These are phyloP conservation scores for Helarctos malayanus DNA, from an alignment of 2,797 vertebrate genomes.

Conservation along the genomic window DNA sequence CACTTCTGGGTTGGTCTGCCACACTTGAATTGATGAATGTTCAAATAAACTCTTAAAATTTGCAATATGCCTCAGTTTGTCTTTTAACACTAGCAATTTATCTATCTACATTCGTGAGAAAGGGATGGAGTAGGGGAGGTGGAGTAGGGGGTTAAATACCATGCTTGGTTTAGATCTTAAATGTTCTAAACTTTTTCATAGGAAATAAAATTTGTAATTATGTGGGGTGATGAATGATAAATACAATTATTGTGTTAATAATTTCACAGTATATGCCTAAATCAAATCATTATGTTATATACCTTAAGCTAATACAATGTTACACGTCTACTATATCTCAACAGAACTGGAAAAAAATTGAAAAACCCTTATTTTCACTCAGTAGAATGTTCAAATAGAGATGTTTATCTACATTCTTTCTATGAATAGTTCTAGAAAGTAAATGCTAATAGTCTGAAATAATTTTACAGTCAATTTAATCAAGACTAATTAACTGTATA, in stretches of 20 bases:
- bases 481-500: not conserved
- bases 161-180: too few relatives aligned
- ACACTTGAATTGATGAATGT: not conserved
- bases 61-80: too few relatives aligned
- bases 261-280: too few relatives aligned
- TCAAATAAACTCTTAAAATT: not conserved
- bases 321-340: not conserved
- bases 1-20: not conserved
- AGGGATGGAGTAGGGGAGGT: too few relatives aligned
- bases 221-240: too few relatives aligned
- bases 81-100: too few relatives aligned
- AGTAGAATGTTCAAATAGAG: not conserved
- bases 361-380: not conserved
- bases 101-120: too few relatives aligned
- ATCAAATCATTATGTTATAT: not conserved
- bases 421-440: not conserved
- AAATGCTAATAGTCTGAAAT: not conserved
- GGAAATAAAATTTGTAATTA: not conserved
- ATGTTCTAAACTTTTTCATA: too few relatives aligned
- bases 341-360: not conserved
- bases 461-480: constrained; percentile 35
- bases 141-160: too few relatives aligned
- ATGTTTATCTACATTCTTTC: not conserved
- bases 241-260: too few relatives aligned
- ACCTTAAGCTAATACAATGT: not conserved